These are phyloP conservation scores for Dufourea novaeangliae DNA, from an alignment of 1,140 invertebrate species.

Conservation along the genomic window DNA sequence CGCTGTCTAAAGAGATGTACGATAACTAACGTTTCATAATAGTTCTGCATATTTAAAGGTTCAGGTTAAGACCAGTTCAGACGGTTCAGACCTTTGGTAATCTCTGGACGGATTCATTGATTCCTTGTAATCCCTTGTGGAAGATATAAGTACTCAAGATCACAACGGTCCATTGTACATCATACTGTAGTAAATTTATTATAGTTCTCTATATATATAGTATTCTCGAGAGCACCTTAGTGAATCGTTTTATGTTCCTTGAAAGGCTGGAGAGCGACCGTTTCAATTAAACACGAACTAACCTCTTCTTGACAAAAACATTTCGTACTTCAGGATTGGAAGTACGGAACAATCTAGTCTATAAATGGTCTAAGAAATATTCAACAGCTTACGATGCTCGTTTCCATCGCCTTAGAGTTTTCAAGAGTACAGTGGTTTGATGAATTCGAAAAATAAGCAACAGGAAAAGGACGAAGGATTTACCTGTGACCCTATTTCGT, in stretches of 20 bases:
- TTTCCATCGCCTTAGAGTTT: background rate
- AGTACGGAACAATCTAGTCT: background rate
- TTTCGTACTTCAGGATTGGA: background rate
- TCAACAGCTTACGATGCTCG: background rate
- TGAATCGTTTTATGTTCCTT: background rate
- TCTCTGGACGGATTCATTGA: conserved; percentile 1
- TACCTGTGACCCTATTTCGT: conserved; percentile 14
- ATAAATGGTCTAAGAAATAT: too few relatives aligned
- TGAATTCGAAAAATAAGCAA: background rate
- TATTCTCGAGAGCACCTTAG: background rate
- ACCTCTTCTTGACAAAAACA: background rate
- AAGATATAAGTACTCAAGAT: background rate
- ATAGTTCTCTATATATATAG: background rate
- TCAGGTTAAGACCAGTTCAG: too few relatives aligned
- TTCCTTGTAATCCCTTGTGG: too few relatives aligned
- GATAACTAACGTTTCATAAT: background rate
- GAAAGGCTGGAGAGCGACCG: too few relatives aligned
- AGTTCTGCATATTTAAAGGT: background rate
- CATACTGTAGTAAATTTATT: background rate
- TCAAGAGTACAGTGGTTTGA: background rate
- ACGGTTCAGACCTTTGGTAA: background rate
- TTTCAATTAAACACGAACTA: background rate
- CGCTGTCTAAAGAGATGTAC: background rate
- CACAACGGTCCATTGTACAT: background rate
- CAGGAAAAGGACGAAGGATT: background rate